Evolutionary conservation across 2,888 invertebrate species (phyloP), one percentile per base, ranked within the genome.

Genomic region (Nematopogon swammerdamellus): DNA sequence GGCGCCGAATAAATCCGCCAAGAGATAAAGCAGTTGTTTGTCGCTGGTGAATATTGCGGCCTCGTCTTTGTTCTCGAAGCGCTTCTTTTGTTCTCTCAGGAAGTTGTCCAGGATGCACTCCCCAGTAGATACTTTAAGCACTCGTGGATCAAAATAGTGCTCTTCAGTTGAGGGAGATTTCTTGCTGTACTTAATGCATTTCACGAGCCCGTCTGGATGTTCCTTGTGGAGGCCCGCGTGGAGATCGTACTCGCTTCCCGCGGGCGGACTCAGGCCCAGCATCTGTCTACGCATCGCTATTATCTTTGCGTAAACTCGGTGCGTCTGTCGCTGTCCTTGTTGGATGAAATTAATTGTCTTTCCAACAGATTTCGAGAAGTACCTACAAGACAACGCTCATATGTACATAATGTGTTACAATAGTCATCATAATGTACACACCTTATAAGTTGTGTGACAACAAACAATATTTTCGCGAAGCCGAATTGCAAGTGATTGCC

Each of bases 1-100:
- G 14, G 94, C 94, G 0, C 93, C 92, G 61, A 91, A 91, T 61
- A 94, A 75, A 67, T 95, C 95, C 2, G 89, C 89, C 52, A 93
- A 63, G 20, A 93, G 73, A 64, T 88, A 90, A 56, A 85, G 70
- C 60, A 92, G 72, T 62, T 95, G 93, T 49, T 83, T 80, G 56
- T 84, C 81, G 16, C 76, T 84, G 61, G 86, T 86, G 56, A 81
- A 82, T 48, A 65, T 63, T n/a, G 72, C 68, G 3, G 65, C 62
- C 5, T 71, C 72, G 44, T 81, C 75, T 1, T 64, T 62, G 48
- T 57, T 69, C 47, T 65, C 70, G 54, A 66, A 70, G 52, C 80
- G 66, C 54, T 74, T 72, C 58, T 79, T 81, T 57, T 85, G 84
- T 61, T 89, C 88, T 17, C 71, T 59, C 30, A 88, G 69, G 60